Evolutionary conservation across 2,113 vertebrate genomes (phyloP), one percentile per base, ranked within the genome.

Genomic region (Sisor rabdophorus): DNA sequence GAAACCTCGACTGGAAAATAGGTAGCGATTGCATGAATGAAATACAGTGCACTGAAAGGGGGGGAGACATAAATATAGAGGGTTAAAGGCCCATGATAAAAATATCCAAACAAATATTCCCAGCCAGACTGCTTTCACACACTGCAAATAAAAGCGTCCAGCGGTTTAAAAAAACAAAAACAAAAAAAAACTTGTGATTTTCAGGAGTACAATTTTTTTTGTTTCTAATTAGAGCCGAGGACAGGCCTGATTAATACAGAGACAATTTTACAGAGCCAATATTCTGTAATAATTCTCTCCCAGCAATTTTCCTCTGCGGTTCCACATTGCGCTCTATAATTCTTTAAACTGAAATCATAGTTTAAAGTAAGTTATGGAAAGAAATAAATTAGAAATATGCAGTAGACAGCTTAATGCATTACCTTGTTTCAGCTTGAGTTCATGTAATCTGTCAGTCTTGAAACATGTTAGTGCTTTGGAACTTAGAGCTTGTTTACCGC

Each of bases 1-100:
- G 83, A 86, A 84, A 81, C 17, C 67, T 78, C 74, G 77, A 81
- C 79, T 77, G 85, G 75, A 85, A 85, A 86, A 86, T 82, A 87
- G 84, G 87, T 88, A 82, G 87, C 85, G 80, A 78, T 61, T 56
- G 63, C 67, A 67, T 83, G 78, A 88, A 88, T 87, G 74, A 88
- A 90, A 87, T 83, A 83, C 71, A 76, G 82, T 76, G 58, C 68
- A 75, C 75, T 81, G 78, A 83, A 89, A 83, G 81, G 54, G 77
- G 78, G 68, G 80, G 67, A 81, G 77, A 85, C 84, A 89, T 87
- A 86, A 89, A 88, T 87, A 88, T 84, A 36, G 67, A 75, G 58
- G 60, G 30, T 69, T 58, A 64, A 75, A 40, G 58, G 69, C 48
- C 75, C 30, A 59, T n/a, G 55, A 52, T 65, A 79, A 81, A 58